Conservation (phyloP, 2,113 vertebrate species). For the Sylvia atricapilla region DNA sequence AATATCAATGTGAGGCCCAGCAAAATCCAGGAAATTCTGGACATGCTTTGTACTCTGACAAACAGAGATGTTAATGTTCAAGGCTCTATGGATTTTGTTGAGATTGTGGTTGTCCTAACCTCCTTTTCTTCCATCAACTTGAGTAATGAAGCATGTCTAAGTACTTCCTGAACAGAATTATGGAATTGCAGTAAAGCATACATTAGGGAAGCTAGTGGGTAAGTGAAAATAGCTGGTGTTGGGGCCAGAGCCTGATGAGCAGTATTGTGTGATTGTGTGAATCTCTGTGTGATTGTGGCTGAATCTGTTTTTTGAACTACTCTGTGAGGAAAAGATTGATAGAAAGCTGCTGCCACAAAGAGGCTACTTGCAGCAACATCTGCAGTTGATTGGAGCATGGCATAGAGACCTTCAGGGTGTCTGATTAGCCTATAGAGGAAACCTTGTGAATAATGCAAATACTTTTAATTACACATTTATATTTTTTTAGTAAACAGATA, state of each 20-base stretch:
- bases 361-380: not conserved
- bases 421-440: not conserved
- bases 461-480: not conserved
- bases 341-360: not conserved
- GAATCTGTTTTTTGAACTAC: not conserved
- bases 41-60: not conserved
- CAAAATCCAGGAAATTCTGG: not conserved
- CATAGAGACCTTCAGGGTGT: not conserved
- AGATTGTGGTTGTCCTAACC: not conserved
- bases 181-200: not conserved
- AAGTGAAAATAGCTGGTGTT: not conserved
- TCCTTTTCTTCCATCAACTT: not conserved
- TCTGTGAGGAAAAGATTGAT: not conserved
- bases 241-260: not conserved
- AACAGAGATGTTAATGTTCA: not conserved
- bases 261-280: not conserved
- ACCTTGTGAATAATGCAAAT: not conserved
- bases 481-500: not conserved
- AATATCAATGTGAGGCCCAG: not conserved
- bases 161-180: not conserved
- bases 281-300: not conserved
- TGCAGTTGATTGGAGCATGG: not conserved
- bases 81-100: not conserved
- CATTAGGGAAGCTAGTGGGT: not conserved
- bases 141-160: not conserved